A percentile compares a stretch with the other conserved stretches of the same genome.
Conservation (phyloP, 2,797 vertebrate species). For the Amazona finschi region DNA sequence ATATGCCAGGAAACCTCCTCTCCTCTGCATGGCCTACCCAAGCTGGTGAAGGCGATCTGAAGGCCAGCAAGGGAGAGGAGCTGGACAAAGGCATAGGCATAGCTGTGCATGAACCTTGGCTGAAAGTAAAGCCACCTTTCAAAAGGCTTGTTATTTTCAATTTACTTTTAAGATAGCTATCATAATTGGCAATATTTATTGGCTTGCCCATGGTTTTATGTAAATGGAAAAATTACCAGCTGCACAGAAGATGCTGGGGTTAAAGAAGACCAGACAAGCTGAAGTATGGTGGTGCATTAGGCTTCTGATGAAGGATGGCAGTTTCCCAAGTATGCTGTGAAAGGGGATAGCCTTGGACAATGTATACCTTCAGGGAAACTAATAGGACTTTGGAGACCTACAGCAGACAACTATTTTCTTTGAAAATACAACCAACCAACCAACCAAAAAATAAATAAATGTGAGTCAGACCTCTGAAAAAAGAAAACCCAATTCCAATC, state of each 20-base stretch:
- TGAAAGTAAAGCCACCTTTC: background rate
- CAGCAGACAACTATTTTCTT: background rate
- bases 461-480: background rate
- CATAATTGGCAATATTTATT: background rate
- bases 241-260: background rate
- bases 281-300: background rate
- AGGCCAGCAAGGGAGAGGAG: fast-evolving
- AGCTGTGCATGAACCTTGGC: background rate
- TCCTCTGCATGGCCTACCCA: background rate
- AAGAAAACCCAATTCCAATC: background rate
- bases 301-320: background rate
- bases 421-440: background rate
- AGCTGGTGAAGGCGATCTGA: fast-evolving
- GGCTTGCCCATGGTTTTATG: background rate
- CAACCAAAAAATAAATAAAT: background rate
- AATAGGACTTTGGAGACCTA: background rate
- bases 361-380: fast-evolving
- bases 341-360: background rate
- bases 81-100: background rate
- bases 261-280: background rate
- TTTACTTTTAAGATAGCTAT: background rate
- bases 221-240: background rate
- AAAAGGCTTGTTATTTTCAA: background rate
- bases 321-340: background rate
- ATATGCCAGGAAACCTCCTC: background rate